phyloP scores from a whole-genome alignment of 2,113 vertebrate species.

The Pachypanchax playfairii region DNA sequence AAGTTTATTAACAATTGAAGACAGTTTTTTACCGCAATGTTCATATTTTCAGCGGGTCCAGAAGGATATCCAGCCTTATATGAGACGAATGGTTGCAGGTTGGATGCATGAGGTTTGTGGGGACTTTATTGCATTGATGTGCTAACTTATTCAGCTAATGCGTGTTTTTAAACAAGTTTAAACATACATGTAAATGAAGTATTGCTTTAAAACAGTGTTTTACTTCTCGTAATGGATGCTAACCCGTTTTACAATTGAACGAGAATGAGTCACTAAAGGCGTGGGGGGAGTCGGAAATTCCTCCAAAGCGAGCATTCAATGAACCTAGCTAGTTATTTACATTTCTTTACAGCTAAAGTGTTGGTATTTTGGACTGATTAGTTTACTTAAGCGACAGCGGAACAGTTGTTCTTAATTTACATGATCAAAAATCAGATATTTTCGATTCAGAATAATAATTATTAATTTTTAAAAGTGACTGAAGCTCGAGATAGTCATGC shows the following conservation, averaged over 20 bases:
- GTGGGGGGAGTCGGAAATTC: conserved; percentile 77
- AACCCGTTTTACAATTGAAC: conserved; percentile 60
- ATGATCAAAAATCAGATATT: conserved; percentile 58
- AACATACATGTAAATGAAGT: background rate
- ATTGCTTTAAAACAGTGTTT: background rate
- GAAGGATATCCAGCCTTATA: conserved; percentile 92
- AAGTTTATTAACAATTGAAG: conserved; percentile 89
- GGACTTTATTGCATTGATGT: conserved; percentile 27
- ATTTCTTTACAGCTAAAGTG: conserved; percentile 38
- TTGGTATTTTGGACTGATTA: conserved; percentile 6
- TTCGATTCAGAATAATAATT: conserved; percentile 76
- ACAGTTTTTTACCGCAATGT: conserved; percentile 89
- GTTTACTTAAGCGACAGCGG: conserved; percentile 33
- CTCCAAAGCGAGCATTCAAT: conserved; percentile 66
- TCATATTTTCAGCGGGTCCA: conserved; percentile 94
- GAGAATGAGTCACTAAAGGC: conserved; percentile 77
- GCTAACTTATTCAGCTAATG: conserved; percentile 44
- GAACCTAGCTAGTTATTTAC: conserved; percentile 68
- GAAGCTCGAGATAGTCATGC: background rate
- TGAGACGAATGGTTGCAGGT: conserved; percentile 92
- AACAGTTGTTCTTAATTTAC: conserved; percentile 80
- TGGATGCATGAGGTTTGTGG: conserved; percentile 97
- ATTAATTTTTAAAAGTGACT: conserved; percentile 79
- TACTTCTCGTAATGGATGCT: conserved; percentile 25
- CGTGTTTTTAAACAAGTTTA: conserved; percentile 4